Conservation (phyloP, 1,140 invertebrate genomes). For the Meloidogyne hapla region DNA sequence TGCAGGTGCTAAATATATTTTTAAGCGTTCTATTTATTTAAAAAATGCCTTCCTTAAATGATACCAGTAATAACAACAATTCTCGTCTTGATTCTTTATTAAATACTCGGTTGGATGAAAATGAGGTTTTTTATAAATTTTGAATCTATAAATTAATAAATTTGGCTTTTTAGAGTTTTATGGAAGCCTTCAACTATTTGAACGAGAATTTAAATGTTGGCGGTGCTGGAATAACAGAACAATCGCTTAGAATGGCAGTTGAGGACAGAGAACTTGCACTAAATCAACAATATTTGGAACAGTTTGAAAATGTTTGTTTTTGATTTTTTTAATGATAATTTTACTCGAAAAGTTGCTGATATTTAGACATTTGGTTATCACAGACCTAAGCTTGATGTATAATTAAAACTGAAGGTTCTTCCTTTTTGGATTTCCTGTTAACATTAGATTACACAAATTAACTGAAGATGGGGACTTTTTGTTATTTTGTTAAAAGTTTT, state of each 20-base stretch:
- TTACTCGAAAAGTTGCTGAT: too few relatives aligned
- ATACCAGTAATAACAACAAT: background rate
- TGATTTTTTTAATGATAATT: slow-evolving; percentile 3
- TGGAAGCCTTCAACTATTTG: slow-evolving; percentile 51
- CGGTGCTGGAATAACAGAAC: slow-evolving; percentile 45
- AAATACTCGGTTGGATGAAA: slow-evolving; percentile 55
- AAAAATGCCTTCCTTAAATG: background rate
- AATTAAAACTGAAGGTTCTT: too few relatives aligned
- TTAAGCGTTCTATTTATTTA: background rate
- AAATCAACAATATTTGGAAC: slow-evolving; percentile 51
- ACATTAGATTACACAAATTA: too few relatives aligned
- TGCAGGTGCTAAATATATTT: too few relatives aligned
- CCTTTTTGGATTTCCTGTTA: too few relatives aligned
- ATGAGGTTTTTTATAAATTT: slow-evolving; percentile 53
- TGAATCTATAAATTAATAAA: background rate
- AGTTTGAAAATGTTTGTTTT: slow-evolving; percentile 56
- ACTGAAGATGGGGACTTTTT: too few relatives aligned
- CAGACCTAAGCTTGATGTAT: too few relatives aligned
- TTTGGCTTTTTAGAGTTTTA: slow-evolving; percentile 48
- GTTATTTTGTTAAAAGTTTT: too few relatives aligned
- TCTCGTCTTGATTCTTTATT: slow-evolving; percentile 44
- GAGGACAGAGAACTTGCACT: slow-evolving; percentile 57
- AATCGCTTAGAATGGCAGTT: slow-evolving; percentile 44
- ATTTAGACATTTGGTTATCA: too few relatives aligned
- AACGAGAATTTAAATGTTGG: slow-evolving; percentile 28